phyloP scores from a whole-genome alignment of 2,888 invertebrate genomes.

The Arge pagana region DNA sequence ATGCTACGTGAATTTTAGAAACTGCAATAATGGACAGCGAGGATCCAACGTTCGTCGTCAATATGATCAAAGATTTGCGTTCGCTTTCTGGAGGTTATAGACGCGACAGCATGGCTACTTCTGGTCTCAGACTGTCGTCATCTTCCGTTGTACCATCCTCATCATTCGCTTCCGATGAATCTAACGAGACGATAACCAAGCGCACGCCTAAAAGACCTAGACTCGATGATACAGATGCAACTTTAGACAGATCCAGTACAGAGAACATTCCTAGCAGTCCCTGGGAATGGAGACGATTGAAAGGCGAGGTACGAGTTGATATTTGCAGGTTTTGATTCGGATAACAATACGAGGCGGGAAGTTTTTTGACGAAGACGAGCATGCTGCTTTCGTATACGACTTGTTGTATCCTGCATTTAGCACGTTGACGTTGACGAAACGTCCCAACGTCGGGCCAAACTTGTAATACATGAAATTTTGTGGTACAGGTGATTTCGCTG shows the following conservation, averaged over 20 bases:
- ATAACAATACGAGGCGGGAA: background rate
- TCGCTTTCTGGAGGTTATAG: constrained; percentile 43
- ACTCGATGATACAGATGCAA: constrained; percentile 37
- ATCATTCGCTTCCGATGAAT: constrained; percentile 25
- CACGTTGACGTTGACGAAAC: too few species aligned
- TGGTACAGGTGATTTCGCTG: constrained; percentile 50
- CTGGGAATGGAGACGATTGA: constrained; percentile 53
- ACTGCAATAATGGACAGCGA: constrained; percentile 42
- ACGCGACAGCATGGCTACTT: constrained; percentile 34
- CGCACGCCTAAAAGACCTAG: constrained; percentile 42
- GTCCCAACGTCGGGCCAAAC: too few species aligned
- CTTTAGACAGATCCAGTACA: constrained; percentile 25
- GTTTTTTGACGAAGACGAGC: too few species aligned
- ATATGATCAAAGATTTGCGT: constrained; percentile 52
- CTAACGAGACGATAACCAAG: constrained; percentile 27
- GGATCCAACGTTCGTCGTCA: constrained; percentile 52
- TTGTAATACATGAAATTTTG: too few species aligned
- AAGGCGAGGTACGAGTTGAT: constrained; percentile 46
- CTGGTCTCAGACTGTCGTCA: constrained; percentile 36
- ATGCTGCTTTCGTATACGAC: too few species aligned
- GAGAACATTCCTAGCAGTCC: constrained; percentile 44
- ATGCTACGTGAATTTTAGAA: too few species aligned
- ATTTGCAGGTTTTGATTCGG: too few species aligned
- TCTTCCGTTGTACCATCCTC: constrained; percentile 23
- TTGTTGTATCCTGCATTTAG: too few species aligned